A percentile compares a stretch with the other conserved stretches of the same genome.
Conservation (phyloP, 2,888 invertebrate species). For the Lathronympha strigana region DNA sequence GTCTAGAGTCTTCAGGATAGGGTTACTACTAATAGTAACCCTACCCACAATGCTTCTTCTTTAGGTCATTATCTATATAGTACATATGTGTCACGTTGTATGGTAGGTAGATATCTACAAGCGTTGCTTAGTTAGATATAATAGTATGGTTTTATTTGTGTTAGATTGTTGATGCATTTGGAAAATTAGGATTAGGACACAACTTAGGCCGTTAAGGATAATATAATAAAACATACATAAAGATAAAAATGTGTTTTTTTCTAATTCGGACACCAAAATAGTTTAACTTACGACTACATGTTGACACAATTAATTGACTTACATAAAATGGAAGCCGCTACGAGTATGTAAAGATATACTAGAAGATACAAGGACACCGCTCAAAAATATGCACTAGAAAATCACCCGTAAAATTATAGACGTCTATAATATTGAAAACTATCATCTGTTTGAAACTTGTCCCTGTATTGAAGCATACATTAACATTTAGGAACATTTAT, state of each 20-base stretch:
- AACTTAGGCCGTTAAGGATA: neutral
- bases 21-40: too few relatives aligned
- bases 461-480: slow-evolving; percentile 6
- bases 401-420: neutral
- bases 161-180: too few relatives aligned
- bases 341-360: slow-evolving; percentile 21
- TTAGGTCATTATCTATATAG: too few relatives aligned
- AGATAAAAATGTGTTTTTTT: slow-evolving; percentile 35
- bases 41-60: too few relatives aligned
- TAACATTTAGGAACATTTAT: slow-evolving; percentile 55
- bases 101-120: too few relatives aligned
- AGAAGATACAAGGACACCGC: neutral
- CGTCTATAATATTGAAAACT: neutral
- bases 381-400: neutral
- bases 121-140: too few relatives aligned
- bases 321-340: slow-evolving; percentile 41
- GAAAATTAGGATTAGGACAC: too few relatives aligned
- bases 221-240: slow-evolving; percentile 8
- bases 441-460: neutral
- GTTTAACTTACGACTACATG: slow-evolving; percentile 19
- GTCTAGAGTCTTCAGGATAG: too few relatives aligned
- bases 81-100: too few relatives aligned
- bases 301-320: slow-evolving; percentile 42
- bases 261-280: slow-evolving; percentile 19
- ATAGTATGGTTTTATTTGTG: too few relatives aligned